Conservation (phyloP, 2,888 invertebrate species). For the Sphaeridia pumilis region DNA sequence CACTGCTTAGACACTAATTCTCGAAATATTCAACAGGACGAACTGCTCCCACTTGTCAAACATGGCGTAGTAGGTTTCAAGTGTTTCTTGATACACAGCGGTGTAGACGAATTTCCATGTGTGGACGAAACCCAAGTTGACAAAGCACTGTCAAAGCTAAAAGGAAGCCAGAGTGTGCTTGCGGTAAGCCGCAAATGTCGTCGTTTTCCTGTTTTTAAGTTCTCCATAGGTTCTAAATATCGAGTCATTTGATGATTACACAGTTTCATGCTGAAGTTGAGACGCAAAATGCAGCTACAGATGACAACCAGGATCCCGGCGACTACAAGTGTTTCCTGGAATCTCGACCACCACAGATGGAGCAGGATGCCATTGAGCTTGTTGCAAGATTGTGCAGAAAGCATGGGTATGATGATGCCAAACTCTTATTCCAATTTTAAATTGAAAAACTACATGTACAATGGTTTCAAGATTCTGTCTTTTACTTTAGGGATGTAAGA, state of each 20-base stretch:
- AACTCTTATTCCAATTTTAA: neutral
- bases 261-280: constrained; percentile 62
- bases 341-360: constrained; percentile 55
- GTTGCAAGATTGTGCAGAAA: constrained; percentile 48
- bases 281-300: constrained; percentile 35
- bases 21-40: constrained; percentile 41
- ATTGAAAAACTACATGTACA: neutral
- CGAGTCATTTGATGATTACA: too few species aligned
- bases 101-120: constrained; percentile 56
- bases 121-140: constrained; percentile 49
- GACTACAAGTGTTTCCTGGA: constrained; percentile 53
- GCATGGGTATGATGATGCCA: constrained; percentile 44
- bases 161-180: constrained; percentile 50
- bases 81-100: constrained; percentile 57
- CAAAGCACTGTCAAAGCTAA: constrained; percentile 48
- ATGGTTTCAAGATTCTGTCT: neutral
- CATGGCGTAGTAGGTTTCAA: constrained; percentile 63
- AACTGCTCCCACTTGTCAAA: constrained; percentile 48
- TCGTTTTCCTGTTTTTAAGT: neutral
- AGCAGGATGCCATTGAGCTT: constrained; percentile 51
- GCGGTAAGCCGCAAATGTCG: constrained; percentile 45
- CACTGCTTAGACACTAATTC: neutral
- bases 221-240: neutral
- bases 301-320: constrained; percentile 43
- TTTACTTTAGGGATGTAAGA: constrained; percentile 41